Conservation (phyloP, 2,888 invertebrate genomes). For the Pachliopta kotzebuea region DNA sequence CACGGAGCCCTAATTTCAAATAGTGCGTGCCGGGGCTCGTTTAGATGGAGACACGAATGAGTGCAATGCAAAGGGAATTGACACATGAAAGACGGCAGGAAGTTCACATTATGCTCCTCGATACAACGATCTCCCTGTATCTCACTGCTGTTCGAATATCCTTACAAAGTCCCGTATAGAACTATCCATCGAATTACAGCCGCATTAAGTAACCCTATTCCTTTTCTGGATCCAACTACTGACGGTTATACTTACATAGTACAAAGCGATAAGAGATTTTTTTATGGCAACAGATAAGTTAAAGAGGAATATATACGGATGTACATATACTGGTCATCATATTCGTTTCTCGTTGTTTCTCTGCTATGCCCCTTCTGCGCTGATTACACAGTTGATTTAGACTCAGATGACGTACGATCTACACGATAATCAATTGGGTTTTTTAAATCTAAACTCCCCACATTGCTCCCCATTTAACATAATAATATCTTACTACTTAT, state of each 20-base stretch:
- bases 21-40: constrained; percentile 60
- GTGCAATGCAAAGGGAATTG: constrained; percentile 70
- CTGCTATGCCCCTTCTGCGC: constrained; percentile 1
- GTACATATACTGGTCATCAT: too few relatives aligned
- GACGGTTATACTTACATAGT: not conserved
- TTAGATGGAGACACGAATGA: constrained; percentile 49
- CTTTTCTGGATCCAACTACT: not conserved
- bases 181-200: not conserved
- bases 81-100: constrained; percentile 71
- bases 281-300: too few relatives aligned
- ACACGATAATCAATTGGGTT: not conserved
- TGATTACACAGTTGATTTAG: constrained; percentile 3
- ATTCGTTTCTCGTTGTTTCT: too few relatives aligned
- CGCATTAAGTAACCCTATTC: not conserved
- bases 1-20: constrained; percentile 40
- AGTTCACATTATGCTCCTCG: constrained; percentile 68
- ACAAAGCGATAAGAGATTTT: too few relatives aligned
- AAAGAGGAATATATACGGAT: too few relatives aligned
- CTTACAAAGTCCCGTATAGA: not conserved
- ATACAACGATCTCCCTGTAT: constrained; percentile 48
- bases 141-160: constrained; percentile 14
- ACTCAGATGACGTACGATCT: not conserved
- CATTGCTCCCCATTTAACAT: not conserved
- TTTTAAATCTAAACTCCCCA: not conserved
- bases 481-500: too few relatives aligned